Conservation (phyloP, 2,888 invertebrate genomes). For the Macroteleia sp. region DNA sequence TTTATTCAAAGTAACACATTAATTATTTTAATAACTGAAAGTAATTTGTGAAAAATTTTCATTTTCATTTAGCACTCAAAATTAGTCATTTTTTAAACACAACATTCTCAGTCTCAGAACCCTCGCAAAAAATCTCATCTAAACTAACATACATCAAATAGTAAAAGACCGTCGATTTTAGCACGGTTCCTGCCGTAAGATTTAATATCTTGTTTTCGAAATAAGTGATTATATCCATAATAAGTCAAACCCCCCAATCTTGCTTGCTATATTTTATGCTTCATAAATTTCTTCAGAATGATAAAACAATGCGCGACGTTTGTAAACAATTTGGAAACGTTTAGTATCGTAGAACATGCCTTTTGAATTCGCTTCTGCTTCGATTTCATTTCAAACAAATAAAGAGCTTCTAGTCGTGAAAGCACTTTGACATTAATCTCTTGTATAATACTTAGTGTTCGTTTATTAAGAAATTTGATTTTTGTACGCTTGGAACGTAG, state of each 20-base stretch:
- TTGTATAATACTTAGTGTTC: constrained; percentile 1
- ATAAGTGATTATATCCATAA: constrained; percentile 24
- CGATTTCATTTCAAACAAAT: constrained; percentile 27
- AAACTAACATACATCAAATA: too few relatives aligned
- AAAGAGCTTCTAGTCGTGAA: constrained; percentile 18
- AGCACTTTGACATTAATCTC: constrained; percentile 21
- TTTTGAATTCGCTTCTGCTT: constrained; percentile 3
- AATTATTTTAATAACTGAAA: too few relatives aligned
- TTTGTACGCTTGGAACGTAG: background rate
- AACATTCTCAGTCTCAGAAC: too few relatives aligned
- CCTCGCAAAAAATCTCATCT: too few relatives aligned
- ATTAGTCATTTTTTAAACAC: too few relatives aligned
- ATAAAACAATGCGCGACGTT: constrained; percentile 1
- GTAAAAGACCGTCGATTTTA: too few relatives aligned
- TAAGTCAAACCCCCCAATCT: constrained; percentile 1
- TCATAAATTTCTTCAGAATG: constrained; percentile 18
- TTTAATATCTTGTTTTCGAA: constrained; percentile 22
- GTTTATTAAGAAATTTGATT: constrained; percentile 27
- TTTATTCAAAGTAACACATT: too few relatives aligned
- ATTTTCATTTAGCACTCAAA: too few relatives aligned
- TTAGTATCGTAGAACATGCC: constrained; percentile 3
- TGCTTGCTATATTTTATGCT: constrained; percentile 11
- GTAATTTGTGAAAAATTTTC: too few relatives aligned
- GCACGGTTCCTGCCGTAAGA: too few relatives aligned
- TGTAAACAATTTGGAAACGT: constrained; percentile 22